phyloP scores from a whole-genome alignment of 2,888 invertebrate genomes.

The Clanis bilineata region DNA sequence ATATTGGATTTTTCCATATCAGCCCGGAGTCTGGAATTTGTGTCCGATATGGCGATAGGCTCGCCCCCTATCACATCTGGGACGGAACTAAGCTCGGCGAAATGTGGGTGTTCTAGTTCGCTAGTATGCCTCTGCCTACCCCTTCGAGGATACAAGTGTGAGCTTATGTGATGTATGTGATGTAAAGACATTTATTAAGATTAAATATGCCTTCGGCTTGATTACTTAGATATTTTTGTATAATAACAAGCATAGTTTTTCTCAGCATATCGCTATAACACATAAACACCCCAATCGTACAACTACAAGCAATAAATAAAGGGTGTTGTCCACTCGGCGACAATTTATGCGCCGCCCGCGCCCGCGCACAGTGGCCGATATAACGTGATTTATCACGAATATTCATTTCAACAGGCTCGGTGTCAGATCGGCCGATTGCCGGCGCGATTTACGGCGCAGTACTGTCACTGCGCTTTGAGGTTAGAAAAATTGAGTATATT shows the following conservation, averaged over 20 bases:
- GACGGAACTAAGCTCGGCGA: no score
- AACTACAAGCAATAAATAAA: slow-evolving; percentile 10
- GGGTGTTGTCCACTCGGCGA: neutral
- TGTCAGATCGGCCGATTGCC: slow-evolving; percentile 76
- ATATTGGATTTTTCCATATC: no score
- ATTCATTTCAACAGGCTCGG: slow-evolving; percentile 76
- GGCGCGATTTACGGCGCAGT: slow-evolving; percentile 68
- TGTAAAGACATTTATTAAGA: no score
- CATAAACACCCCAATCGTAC: neutral
- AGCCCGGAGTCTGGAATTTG: no score
- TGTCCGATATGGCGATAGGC: no score
- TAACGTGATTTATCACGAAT: slow-evolving; percentile 78
- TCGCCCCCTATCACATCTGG: no score
- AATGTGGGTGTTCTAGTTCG: no score
- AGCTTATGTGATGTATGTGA: no score
- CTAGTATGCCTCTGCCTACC: no score
- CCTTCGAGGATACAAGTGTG: no score
- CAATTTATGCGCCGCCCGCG: slow-evolving; percentile 32
- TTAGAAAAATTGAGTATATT: slow-evolving; percentile 1
- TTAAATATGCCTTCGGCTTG: no score
- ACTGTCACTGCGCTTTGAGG: neutral
- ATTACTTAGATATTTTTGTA: no score
- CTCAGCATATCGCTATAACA: neutral
- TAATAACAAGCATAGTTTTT: neutral
- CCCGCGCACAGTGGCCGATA: slow-evolving; percentile 65